These are phyloP conservation scores for Brachylomia viminalis DNA, from an alignment of 2,888 invertebrate genomes.

Conservation along the genomic window DNA sequence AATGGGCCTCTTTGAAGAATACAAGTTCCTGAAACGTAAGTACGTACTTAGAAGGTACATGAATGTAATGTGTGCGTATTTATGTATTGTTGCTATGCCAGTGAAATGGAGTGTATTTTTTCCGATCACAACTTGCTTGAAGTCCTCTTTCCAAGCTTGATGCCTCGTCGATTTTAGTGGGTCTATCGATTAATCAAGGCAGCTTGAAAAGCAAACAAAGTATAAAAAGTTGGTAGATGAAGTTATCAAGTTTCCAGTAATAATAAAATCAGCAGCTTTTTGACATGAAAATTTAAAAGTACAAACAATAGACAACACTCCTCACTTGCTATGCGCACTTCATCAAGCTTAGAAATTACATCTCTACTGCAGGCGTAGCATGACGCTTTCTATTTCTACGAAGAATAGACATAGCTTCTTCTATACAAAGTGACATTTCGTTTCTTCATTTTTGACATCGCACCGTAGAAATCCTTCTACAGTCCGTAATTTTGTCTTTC, in stretches of 20 bases:
- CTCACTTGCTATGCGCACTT: background rate
- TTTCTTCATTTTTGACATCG: too few species aligned
- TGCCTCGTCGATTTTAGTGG: background rate
- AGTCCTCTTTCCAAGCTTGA: background rate
- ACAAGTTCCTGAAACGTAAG: constrained; percentile 20
- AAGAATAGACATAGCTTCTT: too few species aligned
- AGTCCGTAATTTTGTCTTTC: too few species aligned
- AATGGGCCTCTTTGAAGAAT: constrained; percentile 24
- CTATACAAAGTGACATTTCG: too few species aligned
- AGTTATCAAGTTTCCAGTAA: background rate
- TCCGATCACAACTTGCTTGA: background rate
- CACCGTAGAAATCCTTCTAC: too few species aligned
- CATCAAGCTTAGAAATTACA: background rate
- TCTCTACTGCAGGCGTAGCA: too few species aligned
- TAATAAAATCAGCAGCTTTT: background rate
- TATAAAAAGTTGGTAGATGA: background rate
- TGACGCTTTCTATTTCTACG: too few species aligned
- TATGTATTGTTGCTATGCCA: background rate
- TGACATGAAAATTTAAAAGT: background rate
- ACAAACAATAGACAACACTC: too few species aligned
- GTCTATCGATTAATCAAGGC: background rate
- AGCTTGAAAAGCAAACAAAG: background rate
- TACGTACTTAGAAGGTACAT: constrained; percentile 7
- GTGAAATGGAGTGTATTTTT: background rate
- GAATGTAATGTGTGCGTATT: background rate